Conservation (phyloP, 2,888 invertebrate species). For the Marronus borbonicus region DNA sequence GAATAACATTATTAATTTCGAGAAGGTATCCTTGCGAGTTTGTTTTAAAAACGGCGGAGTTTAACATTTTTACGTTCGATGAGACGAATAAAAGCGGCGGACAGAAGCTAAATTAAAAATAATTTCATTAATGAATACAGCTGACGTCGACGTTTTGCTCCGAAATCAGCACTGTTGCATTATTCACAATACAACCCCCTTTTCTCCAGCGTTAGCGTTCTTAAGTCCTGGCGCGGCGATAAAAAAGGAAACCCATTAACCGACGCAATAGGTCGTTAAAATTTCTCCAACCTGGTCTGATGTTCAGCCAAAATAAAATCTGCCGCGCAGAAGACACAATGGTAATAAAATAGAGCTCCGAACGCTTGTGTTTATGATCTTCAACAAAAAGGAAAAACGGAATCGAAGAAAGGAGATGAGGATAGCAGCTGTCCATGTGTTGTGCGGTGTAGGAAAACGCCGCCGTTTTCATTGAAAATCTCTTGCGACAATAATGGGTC, state of each 20-base stretch:
- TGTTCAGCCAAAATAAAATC: conserved; percentile 46
- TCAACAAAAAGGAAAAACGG: conserved; percentile 30
- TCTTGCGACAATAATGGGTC: conserved; percentile 34
- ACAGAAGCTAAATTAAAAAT: conserved; percentile 42
- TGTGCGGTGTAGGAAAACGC: conserved; percentile 3
- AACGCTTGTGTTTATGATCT: conserved; percentile 46
- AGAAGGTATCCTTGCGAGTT: not conserved
- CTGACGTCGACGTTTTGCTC: conserved; percentile 39
- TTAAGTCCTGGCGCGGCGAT: conserved; percentile 36
- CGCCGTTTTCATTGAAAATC: conserved; percentile 43
- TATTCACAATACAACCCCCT: conserved; percentile 46
- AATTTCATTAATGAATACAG: conserved; percentile 46
- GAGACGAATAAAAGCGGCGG: conserved; percentile 28
- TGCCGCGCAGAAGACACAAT: conserved; percentile 41
- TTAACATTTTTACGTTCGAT: conserved; percentile 21
- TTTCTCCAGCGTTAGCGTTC: conserved; percentile 13
- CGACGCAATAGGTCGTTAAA: conserved; percentile 45
- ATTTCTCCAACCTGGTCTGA: conserved; percentile 42
- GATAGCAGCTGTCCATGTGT: conserved; percentile 1
- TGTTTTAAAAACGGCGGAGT: not conserved
- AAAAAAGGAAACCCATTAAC: conserved; percentile 46
- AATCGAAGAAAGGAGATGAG: conserved; percentile 5
- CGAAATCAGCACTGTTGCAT: conserved; percentile 43
- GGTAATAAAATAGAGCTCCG: conserved; percentile 44
- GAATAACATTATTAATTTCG: too few species aligned